Evolutionary conservation across 1,140 invertebrate species (phyloP), one percentile per base, ranked within the genome.

Genomic region (Hestina assimilis): DNA sequence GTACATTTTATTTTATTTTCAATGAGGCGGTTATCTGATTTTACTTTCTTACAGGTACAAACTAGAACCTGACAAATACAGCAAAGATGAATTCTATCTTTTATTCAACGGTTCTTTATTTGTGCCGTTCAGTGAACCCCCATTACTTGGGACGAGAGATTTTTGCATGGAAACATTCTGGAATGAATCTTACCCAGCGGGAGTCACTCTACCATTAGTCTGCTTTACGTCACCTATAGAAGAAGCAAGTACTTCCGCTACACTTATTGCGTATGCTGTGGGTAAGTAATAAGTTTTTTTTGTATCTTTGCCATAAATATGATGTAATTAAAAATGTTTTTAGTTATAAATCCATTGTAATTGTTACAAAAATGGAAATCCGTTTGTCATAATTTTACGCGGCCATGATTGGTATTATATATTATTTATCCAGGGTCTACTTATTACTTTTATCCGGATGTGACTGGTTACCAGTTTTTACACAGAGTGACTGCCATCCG

Each of bases 41-140:
- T 9, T 26, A 12, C 47, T 28, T 31, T 19, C 47, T 51, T 51
- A 5, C 73, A 89, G 92, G 56, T 92, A 91, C 62, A 86, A 89
- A 66, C 56, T 93, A 29, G 72, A 90, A 31, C 91, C 91, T 1
- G 71, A 89, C 5, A 63, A 82, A 48, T 66, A 74, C n/a, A 83
- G 65, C 42, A 68, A 81, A 42, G 92, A 92, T 58, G 88, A 90
- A 33, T 90, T 91, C 68, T 89, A 91, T 63, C 82, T 92, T 33
- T 65, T 92, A 50, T 70, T 81, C 14, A 92, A 93, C 63, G 92
- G 92, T 23, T 91, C 91, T 0, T 75, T 93, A 45, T 91, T 89
- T 43, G 86, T 87, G 4, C 91, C 90, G 0, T 75, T 77, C 52
- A 77, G 79, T 29, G 50, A 67, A 4, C 87, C 89, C 1, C 59